phyloP scores from a whole-genome alignment of 1,140 invertebrate species.

The Hylaeus volcanicus region DNA sequence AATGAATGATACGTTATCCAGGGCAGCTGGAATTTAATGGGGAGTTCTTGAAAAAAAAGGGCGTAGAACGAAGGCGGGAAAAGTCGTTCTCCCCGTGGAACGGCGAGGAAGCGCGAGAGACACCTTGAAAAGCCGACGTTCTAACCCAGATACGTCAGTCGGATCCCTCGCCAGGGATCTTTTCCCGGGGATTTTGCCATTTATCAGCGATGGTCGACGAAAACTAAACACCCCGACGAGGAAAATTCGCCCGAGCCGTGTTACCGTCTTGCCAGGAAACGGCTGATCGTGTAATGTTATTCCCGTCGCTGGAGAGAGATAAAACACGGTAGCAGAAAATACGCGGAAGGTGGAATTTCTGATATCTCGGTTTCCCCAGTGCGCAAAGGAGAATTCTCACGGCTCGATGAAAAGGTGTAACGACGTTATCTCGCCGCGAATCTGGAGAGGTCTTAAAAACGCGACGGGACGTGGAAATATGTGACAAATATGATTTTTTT shows the following conservation, averaged over 20 bases:
- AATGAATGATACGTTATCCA: slow-evolving; percentile 24
- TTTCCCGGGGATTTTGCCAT: slow-evolving; percentile 26
- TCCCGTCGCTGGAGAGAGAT: not conserved
- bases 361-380: not conserved
- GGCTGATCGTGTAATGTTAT: not conserved
- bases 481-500: too few relatives aligned
- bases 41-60: not conserved
- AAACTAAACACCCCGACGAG: slow-evolving; percentile 5
- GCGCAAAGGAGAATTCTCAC: not conserved
- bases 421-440: too few relatives aligned
- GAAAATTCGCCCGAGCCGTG: not conserved
- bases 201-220: slow-evolving; percentile 39
- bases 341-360: not conserved
- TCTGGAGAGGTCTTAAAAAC: too few relatives aligned
- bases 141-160: slow-evolving; percentile 50
- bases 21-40: not conserved
- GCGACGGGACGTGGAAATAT: too few relatives aligned
- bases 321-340: not conserved
- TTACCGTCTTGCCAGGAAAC: not conserved
- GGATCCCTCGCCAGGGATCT: slow-evolving; percentile 42
- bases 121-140: not conserved
- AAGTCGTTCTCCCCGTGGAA: not conserved
- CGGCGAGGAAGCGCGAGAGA: not conserved
- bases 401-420: too few relatives aligned
- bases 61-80: not conserved